A percentile compares a stretch with the other conserved stretches of the same genome.
Evolutionary conservation across 1,140 invertebrate genomes (phyloP).

Genomic region (Delia radicum): DNA sequence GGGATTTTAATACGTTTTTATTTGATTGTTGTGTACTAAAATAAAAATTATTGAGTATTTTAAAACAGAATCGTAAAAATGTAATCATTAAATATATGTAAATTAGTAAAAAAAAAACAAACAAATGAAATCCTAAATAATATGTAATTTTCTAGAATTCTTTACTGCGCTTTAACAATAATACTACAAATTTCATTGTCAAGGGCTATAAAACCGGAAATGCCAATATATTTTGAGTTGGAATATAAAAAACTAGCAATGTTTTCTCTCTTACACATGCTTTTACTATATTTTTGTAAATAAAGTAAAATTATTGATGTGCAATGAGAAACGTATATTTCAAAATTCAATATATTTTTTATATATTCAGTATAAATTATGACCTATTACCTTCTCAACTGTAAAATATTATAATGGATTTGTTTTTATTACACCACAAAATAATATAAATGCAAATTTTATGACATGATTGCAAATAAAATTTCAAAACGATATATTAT

Average conservation of each 20-base stretch:
- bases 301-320: not conserved
- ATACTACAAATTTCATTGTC: not conserved
- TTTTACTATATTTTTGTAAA: not conserved
- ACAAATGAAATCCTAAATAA: not conserved
- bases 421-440: not conserved
- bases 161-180: not conserved
- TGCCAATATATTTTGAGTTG: not conserved
- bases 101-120: not conserved
- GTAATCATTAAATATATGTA: constrained; percentile 2
- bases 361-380: not conserved
- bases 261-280: not conserved
- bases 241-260: not conserved
- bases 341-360: not conserved
- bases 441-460: not conserved
- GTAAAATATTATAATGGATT: not conserved
- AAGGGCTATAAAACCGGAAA: not conserved
- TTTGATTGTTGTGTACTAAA: too few relatives aligned
- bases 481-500: too few relatives aligned
- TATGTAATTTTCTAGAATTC: not conserved
- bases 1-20: too few relatives aligned
- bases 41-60: too few relatives aligned
- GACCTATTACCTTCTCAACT: too few relatives aligned
- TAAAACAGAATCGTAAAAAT: not conserved
- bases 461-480: not conserved
- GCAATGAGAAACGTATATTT: not conserved